Conservation (phyloP, 2,113 vertebrate species). For the Neomonachus schauinslandi region DNA sequence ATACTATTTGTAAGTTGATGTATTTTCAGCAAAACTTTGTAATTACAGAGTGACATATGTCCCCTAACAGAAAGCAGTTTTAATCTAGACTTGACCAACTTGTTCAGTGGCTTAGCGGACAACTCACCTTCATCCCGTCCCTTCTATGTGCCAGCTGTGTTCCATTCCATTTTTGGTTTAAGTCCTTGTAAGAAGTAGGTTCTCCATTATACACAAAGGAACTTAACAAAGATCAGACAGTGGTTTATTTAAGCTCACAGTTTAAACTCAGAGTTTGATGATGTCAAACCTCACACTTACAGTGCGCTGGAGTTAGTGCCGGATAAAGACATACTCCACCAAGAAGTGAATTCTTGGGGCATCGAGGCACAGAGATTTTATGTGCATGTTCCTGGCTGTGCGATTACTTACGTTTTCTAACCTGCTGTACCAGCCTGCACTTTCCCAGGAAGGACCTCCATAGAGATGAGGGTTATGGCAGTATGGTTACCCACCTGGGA, state of each 20-base stretch:
- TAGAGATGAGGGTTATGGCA: conserved; percentile 66
- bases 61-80: conserved; percentile 8
- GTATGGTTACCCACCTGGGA: conserved; percentile 81
- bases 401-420: conserved; percentile 48
- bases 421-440: background rate
- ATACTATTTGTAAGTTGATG: background rate
- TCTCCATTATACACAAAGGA: background rate
- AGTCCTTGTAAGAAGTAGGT: background rate
- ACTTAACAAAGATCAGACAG: background rate
- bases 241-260: background rate
- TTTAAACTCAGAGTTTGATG: background rate
- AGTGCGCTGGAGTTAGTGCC: background rate
- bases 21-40: conserved; percentile 30
- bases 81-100: background rate
- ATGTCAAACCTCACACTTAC: background rate
- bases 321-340: background rate
- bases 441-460: conserved; percentile 60
- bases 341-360: background rate
- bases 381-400: background rate
- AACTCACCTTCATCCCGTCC: background rate
- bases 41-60: background rate
- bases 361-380: background rate
- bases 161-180: background rate
- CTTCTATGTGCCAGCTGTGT: background rate
- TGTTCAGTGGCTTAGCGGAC: background rate